Evolutionary conservation across 2,113 vertebrate species (phyloP), one percentile per base, ranked within the genome.

Genomic region (Vanacampus margaritifer): DNA sequence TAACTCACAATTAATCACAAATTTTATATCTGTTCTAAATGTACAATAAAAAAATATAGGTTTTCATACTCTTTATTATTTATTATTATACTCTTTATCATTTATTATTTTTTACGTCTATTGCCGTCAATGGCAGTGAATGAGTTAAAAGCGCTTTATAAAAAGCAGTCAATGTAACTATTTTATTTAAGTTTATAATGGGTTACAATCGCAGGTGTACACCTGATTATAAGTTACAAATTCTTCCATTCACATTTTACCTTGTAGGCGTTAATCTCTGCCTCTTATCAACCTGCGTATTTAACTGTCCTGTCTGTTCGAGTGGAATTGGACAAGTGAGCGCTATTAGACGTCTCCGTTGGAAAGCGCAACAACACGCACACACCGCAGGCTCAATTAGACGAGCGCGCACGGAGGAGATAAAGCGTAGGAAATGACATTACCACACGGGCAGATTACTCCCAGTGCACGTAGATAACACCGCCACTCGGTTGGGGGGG

Each of bases 351-450:
- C 68, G 74, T 67, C 14, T 71, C 62, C 66, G 64, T 83, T 71
- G 78, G 59, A 65, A 74, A 73, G 59, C 57, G 41, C 4, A 3
- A 32, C 63, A 37, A 61, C 56, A 32, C 28, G 28, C 28, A 39
- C 67, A 64, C 59, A 54, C 67, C 54, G 51, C 37, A 48, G n/a
- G 41, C 73, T 79, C 73, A 79, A 73, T 82, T 78, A 75, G 70
- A 79, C 68, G 77, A 58, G 84, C 54, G 71, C 70, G 75, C 66
- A 26, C 63, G 16, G 51, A 13, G 24, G 46, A 74, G 77, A 82
- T 80, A 76, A 79, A 76, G 74, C n/a, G 2, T 48, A 67, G 79
- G 74, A 79, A 80, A 84, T 79, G 6, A 64, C 68, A 76, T 73
- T 74, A 72, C 58, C 73, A 54, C 70, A 43, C 23, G 50, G 63